Percentiles rank a stretch among this genome's conserved stretches.
Evolutionary conservation across 2,113 vertebrate species (phyloP).

Genomic region (Nyctereutes procyonoides): DNA sequence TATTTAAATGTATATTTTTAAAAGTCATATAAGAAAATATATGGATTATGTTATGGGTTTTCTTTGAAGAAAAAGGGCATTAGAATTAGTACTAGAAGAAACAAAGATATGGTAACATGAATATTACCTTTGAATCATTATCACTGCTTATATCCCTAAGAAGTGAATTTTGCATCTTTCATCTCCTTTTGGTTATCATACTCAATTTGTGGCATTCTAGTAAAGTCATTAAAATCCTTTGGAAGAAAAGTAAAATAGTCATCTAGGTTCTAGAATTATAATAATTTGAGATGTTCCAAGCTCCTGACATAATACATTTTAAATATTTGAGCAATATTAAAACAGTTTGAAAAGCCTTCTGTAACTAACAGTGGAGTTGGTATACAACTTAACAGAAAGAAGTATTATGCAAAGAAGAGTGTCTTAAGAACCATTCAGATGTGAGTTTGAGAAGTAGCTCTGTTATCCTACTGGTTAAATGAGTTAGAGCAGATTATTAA

Average conservation of each 20-base stretch:
- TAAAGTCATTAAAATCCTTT: neutral
- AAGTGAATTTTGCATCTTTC: neutral
- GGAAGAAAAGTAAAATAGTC: neutral
- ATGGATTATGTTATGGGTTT: neutral
- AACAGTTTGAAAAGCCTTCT: neutral
- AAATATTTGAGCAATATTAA: slow-evolving; percentile 22
- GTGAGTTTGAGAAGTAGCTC: neutral
- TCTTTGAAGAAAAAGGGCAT: neutral
- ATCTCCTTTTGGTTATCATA: neutral
- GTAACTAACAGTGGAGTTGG: neutral
- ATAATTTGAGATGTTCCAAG: neutral
- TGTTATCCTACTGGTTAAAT: neutral
- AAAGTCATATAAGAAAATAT: neutral
- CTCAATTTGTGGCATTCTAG: neutral
- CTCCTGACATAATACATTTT: neutral
- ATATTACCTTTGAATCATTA: neutral
- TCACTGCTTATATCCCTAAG: neutral
- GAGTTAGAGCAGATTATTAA: neutral
- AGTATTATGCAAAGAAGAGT: neutral
- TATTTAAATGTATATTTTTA: neutral
- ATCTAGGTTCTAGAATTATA: neutral
- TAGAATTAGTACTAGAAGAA: neutral
- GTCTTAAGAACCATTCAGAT: neutral
- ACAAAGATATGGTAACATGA: neutral
- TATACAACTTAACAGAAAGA: neutral